phyloP scores from a whole-genome alignment of 2,797 vertebrate species.

The Manis crassicaudata region DNA sequence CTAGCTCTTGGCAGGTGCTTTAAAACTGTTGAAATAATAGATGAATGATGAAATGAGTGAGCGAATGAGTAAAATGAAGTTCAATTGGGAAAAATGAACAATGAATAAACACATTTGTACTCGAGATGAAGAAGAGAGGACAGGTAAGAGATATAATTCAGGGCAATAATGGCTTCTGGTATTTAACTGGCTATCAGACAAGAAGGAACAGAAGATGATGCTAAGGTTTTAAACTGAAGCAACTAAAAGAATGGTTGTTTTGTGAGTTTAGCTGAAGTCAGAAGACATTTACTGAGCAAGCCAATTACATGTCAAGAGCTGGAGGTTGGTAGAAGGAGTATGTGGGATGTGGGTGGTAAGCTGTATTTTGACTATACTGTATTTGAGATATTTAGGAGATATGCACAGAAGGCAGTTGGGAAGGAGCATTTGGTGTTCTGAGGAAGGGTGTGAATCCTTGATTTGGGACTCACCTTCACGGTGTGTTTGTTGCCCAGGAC shows the following conservation, averaged over 20 bases:
- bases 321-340: not conserved
- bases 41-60: slow-evolving; percentile 15
- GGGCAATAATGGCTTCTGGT: not conserved
- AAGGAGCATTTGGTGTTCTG: slow-evolving; percentile 6
- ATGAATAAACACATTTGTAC: not conserved
- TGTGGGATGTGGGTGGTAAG: not conserved
- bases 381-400: slow-evolving; percentile 31
- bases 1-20: slow-evolving; percentile 13
- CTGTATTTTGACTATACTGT: not conserved
- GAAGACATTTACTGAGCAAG: not conserved
- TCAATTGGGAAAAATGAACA: not conserved
- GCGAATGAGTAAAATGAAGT: not conserved
- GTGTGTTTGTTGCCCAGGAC: not conserved
- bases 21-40: slow-evolving; percentile 25
- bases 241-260: not conserved
- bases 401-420: not conserved
- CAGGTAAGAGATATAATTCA: not conserved
- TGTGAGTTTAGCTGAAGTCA: slow-evolving; percentile 27
- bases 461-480: not conserved
- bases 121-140: not conserved
- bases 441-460: not conserved
- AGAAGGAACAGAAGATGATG: not conserved
- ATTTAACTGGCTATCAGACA: not conserved
- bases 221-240: not conserved
- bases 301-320: not conserved